Percentiles rank a stretch among this genome's conserved stretches.
phyloP scores from a whole-genome alignment of 1,140 invertebrate species.

The Idris sp. region DNA sequence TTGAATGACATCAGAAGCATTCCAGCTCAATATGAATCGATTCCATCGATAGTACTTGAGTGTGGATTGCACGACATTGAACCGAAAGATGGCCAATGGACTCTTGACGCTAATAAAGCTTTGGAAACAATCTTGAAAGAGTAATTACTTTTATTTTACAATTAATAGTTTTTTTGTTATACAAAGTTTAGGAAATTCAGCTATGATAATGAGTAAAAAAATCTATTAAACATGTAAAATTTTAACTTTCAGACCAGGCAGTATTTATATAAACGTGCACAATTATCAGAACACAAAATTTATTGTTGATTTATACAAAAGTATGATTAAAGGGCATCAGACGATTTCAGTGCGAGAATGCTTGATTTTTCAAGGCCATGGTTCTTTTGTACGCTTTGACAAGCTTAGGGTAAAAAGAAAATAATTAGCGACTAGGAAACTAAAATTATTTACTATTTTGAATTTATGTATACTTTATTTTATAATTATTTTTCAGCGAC shows the following conservation, averaged over 20 bases:
- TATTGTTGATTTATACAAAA: conserved; percentile 48
- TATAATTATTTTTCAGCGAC: conserved; percentile 50
- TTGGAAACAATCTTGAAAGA: conserved; percentile 74
- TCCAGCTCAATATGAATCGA: conserved; percentile 59
- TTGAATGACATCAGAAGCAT: conserved; percentile 53
- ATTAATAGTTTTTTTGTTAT: background rate
- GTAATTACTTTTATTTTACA: conserved; percentile 65
- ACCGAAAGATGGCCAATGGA: conserved; percentile 75
- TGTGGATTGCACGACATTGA: conserved; percentile 76
- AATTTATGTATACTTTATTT: too few relatives aligned
- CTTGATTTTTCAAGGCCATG: conserved; percentile 65
- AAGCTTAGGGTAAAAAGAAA: conserved; percentile 60
- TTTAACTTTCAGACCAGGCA: conserved; percentile 27
- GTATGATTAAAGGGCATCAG: conserved; percentile 50
- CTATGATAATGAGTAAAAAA: background rate
- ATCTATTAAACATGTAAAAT: too few relatives aligned
- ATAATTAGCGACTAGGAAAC: too few relatives aligned
- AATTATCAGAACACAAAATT: conserved; percentile 9
- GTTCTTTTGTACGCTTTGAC: conserved; percentile 23
- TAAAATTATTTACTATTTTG: too few relatives aligned
- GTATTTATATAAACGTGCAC: conserved; percentile 41
- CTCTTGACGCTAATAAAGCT: conserved; percentile 69
- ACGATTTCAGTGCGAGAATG: conserved; percentile 74
- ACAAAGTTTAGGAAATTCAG: too few relatives aligned
- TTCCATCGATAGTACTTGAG: conserved; percentile 71